Percentiles rank a stretch among this genome's conserved stretches.
Conservation (phyloP, 1,140 invertebrate species). For the Drosophila navojoa region DNA sequence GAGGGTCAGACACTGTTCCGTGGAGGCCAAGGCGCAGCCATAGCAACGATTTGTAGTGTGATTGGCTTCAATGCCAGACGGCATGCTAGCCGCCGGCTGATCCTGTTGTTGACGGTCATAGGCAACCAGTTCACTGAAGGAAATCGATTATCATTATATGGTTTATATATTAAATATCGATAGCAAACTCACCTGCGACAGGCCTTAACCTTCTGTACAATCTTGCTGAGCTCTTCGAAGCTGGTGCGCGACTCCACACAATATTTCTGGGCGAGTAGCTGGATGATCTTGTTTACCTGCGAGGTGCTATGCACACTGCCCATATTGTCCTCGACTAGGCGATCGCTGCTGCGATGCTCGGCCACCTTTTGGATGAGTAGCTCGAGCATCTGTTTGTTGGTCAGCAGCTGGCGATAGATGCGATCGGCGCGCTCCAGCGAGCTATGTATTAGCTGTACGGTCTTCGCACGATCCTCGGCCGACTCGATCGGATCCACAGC, state of each 20-base stretch:
- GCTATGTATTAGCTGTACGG: conserved; percentile 94
- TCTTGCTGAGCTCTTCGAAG: conserved; percentile 98
- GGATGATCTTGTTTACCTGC: conserved; percentile 93
- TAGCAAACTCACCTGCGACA: conserved; percentile 86
- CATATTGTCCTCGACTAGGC: conserved; percentile 83
- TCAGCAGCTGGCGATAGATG: conserved; percentile 95
- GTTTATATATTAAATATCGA: background rate
- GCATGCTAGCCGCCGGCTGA: conserved; percentile 63
- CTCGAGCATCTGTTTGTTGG: conserved; percentile 95
- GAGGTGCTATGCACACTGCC: conserved; percentile 85
- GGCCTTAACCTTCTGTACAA: conserved; percentile 95
- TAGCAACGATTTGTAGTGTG: conserved; percentile 88
- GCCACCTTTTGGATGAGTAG: conserved; percentile 81
- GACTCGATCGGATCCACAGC: conserved; percentile 98
- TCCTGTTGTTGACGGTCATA: conserved; percentile 94
- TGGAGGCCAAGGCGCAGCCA: conserved; percentile 93
- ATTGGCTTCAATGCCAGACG: conserved; percentile 39
- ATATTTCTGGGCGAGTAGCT: conserved; percentile 95
- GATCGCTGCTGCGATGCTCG: conserved; percentile 80
- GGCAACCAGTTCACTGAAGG: conserved; percentile 91
- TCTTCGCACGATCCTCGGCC: conserved; percentile 98
- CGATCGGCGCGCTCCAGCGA: conserved; percentile 97
- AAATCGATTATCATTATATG: conserved; percentile 32
- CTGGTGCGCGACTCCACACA: conserved; percentile 96
- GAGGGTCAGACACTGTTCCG: conserved; percentile 96